These are phyloP conservation scores for Euzophera pinguis DNA, from an alignment of 2,888 invertebrate genomes.

Conservation along the genomic window DNA sequence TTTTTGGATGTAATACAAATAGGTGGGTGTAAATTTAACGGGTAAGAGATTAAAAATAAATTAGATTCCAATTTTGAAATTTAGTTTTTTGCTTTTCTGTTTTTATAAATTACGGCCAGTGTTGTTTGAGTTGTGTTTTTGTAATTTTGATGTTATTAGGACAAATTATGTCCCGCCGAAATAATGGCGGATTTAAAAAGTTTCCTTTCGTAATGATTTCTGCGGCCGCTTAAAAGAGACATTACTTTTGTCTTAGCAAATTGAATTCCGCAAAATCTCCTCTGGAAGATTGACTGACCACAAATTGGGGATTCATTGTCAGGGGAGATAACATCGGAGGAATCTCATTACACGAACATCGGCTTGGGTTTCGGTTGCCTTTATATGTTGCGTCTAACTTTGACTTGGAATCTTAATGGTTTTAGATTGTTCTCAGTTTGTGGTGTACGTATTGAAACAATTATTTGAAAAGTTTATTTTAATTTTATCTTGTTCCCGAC, in stretches of 20 bases:
- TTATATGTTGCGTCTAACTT: conserved; percentile 56
- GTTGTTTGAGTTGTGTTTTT: conserved; percentile 14
- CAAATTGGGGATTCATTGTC: conserved; percentile 76
- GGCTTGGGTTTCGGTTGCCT: conserved; percentile 42
- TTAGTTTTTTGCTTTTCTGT: conserved; percentile 29
- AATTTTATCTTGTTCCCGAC: too few relatives aligned
- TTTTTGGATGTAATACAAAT: conserved; percentile 49
- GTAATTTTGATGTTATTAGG: conserved; percentile 20
- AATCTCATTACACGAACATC: conserved; percentile 74
- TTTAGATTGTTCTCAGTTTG: conserved; percentile 44
- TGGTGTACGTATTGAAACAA: neutral
- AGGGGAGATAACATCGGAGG: conserved; percentile 70
- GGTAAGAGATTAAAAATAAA: conserved; percentile 34
- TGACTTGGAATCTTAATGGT: conserved; percentile 50
- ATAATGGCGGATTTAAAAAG: conserved; percentile 27
- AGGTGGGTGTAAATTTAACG: conserved; percentile 51
- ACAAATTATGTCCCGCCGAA: conserved; percentile 16
- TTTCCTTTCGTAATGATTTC: conserved; percentile 36
- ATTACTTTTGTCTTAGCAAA: conserved; percentile 71
- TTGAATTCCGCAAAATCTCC: conserved; percentile 67
- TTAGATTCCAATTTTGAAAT: conserved; percentile 46
- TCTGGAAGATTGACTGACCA: conserved; percentile 71
- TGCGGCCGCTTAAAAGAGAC: conserved; percentile 44
- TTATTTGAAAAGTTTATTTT: too few relatives aligned
- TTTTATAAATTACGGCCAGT: conserved; percentile 11